phyloP scores from a whole-genome alignment of 2,888 invertebrate genomes.

The Gastrophysa polygoni region DNA sequence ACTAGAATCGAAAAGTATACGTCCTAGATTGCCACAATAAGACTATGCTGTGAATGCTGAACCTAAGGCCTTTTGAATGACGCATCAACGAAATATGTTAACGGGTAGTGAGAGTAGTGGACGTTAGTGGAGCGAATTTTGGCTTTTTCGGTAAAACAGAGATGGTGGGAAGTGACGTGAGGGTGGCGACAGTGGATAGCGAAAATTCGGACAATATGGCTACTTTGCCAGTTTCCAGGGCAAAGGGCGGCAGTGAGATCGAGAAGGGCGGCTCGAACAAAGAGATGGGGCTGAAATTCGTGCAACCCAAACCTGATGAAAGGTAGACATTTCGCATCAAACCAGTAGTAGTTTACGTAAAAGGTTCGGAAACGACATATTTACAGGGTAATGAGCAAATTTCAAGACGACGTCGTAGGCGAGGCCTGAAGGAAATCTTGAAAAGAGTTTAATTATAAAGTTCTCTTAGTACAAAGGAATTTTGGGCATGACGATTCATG shows the following conservation, averaged over 20 bases:
- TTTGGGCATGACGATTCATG: no score
- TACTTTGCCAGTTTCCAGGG: constrained; percentile 83
- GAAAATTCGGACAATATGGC: constrained; percentile 89
- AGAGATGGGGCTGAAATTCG: constrained; percentile 86
- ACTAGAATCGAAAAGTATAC: constrained; percentile 3
- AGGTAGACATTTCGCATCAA: constrained; percentile 62
- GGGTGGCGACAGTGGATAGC: constrained; percentile 87
- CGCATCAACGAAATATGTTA: neutral
- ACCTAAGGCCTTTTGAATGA: neutral
- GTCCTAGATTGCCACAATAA: constrained; percentile 31
- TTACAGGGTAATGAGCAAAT: no score
- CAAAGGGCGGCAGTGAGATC: constrained; percentile 68
- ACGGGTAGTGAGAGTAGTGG: neutral
- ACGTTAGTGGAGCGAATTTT: neutral
- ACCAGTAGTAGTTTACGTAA: no score
- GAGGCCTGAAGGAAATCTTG: no score
- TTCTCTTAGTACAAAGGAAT: no score
- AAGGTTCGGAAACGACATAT: no score
- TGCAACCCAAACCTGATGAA: constrained; percentile 82
- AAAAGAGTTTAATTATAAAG: no score
- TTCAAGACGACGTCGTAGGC: no score
- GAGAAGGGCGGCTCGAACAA: constrained; percentile 85
- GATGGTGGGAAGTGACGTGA: constrained; percentile 78
- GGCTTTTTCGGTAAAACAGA: constrained; percentile 4
- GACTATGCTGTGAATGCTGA: neutral